Base-by-base conservation (phyloP, 1,140 invertebrate genomes). In the Dendroctonus valens region DNA sequence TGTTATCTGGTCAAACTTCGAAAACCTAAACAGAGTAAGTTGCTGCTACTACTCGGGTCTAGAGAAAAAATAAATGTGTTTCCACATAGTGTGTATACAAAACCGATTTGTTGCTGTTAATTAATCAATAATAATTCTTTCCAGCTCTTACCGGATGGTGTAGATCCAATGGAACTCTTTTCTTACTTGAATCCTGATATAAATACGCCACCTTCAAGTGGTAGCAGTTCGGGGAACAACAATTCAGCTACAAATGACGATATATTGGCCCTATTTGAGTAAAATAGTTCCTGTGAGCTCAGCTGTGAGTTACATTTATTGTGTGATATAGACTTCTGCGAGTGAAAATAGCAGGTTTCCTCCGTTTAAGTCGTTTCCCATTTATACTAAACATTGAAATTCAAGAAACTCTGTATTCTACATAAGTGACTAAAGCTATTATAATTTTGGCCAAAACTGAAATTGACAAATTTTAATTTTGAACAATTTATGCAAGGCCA, bases 171-270 rank as follows among this genome's bases (percentile, higher is more conserved):
- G 88, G 94, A 97, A 79, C 81, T 97, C 57, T 81, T 97, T 7
- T 94, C 92, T 49, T 97, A 96, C 78, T 79, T 97, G 74, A 94
- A 96, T 75, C 92, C 92, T 5, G 92, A 93, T 73, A 81, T 94
- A 41, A 91, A 91, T 70, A 93, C 92, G 50, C 91, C 92, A 12
- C 91, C 92, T 5, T 91, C 89, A 7, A 92, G 89, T 69, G 91
- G 91, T 15, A 90, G 89, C 59, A 92, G 89, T 89, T 62, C 89
- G 69, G 87, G 89, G 66, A 85, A 86, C 68, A 85, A 87, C 65
- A 84, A 84, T 26, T 83, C 84, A 60, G 81, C 80, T 12, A 84
- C 87, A 55, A 89, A 85, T 71, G 91, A 95, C 74, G 92, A 94
- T 76, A 87, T 95, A 74, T 81, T 94, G 69, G 87, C 89, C 67